Evolutionary conservation across 2,888 invertebrate genomes (phyloP), one percentile per base, ranked within the genome.

Genomic region (Cephus pygmeus): DNA sequence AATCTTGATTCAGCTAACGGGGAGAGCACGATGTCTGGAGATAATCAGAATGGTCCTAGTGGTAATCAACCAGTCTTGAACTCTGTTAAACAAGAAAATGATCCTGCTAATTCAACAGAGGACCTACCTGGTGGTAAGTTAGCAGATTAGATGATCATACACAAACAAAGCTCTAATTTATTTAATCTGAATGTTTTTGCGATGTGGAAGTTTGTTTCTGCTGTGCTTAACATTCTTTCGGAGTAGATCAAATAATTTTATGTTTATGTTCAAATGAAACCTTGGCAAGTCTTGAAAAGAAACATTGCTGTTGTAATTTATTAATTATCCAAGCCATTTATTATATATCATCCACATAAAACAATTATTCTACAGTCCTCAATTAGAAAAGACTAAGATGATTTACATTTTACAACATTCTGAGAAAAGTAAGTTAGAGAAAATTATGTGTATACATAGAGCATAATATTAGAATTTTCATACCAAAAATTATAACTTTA

Each of bases 21-120:
- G 12, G 90, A 90, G 34, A 81, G 83, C 79, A 83, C 85, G n/a
- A 84, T 89, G 84, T 81, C 88, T 34, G 83, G 81, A 23, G 91
- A 90, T 78, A 86, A 82, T 81, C 91, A 89, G 79, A 91, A 86
- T 78, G 88, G 86, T 15, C 85, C 84, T 15, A 73, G 75, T 35
- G 83, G 85, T 23, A 87, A 84, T 83, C 90, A 89, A 76, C 82
- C 88, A 11, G 84, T 90, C 73, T 76, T 90, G 78, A 88, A 86
- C 79, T 87, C 89, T 12, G 87, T 90, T 11, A 91, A 91, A 75
- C 90, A 90, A 78, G 91, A 91, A 76, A 88, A 81, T 73, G 90
- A 90, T 82, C 87, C 87, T 74, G 89, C 86, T 77, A 88, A 87
- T 85, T 83, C 87, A 6, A 83, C 84, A 12, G 91, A 91, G 75